Evolutionary conservation across 2,113 vertebrate genomes (phyloP), one percentile per base, ranked within the genome.

Genomic region (Lepisosteus osseus): DNA sequence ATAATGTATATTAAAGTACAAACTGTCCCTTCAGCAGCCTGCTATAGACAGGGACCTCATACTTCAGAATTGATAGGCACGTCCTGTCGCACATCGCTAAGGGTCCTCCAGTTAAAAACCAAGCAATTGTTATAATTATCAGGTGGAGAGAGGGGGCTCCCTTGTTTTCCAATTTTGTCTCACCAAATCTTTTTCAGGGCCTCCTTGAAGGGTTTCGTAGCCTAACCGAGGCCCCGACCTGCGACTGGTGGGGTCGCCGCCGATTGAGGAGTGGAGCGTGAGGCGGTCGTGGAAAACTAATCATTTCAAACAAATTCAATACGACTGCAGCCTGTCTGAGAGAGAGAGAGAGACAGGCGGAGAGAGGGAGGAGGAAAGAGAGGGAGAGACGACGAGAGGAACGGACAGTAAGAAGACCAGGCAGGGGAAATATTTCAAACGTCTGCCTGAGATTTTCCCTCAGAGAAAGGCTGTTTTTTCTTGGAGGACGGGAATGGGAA

Each of bases 31-130:
- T 74, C 57, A n/a, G 4, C 7, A 17, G n/a, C 66, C 40, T 59
- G 43, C 74, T 72, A 59, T 61, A 54, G 11, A 78, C 70, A 69
- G 45, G 55, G 74, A 76, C 80, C 80, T 80, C 76, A 71, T 74
- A 77, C 77, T 76, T 63, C 74, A 69, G 80, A 86, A 89, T 88
- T 89, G 87, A 89, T 85, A 86, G 84, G 88, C 70, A 74, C 75
- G 79, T 74, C 77, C 83, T 83, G 80, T 78, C 76, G 13, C 72
- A 73, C 80, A 80, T 84, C 69, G 77, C 88, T 87, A 88, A 88
- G 84, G 83, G 84, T 84, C 81, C 77, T 86, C 84, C 85, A 89
- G 89, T 91, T 89, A 90, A 84, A 86, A 67, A 47, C 29, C 29
- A 72, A 75, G 80, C 84, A 89, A 90, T 91, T 90, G 89, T 77